phyloP scores from a whole-genome alignment of 1,140 invertebrate genomes.

The Sycophila sp. region DNA sequence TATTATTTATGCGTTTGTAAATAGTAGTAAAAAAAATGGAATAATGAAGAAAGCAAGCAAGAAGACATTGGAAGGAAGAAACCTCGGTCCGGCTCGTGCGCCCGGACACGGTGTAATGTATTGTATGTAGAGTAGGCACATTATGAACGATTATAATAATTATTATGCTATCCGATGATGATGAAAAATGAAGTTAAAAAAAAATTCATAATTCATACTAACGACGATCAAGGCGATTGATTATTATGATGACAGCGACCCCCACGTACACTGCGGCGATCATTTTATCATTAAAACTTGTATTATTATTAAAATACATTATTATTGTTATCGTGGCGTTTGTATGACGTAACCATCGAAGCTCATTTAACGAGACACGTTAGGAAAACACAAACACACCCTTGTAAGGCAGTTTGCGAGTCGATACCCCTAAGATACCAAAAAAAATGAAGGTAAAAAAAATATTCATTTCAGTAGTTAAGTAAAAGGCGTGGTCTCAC shows the following conservation, averaged over 20 bases:
- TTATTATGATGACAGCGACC: slow-evolving; percentile 47
- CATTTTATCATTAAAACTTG: slow-evolving; percentile 35
- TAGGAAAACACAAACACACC: slow-evolving; percentile 1
- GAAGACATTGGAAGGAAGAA: slow-evolving; percentile 31
- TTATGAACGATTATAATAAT: slow-evolving; percentile 57
- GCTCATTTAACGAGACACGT: slow-evolving; percentile 48
- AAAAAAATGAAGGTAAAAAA: too few species aligned
- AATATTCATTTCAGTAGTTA: too few species aligned
- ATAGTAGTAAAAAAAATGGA: slow-evolving; percentile 61
- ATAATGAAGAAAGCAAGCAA: too few species aligned
- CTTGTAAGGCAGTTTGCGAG: background rate
- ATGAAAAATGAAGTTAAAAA: slow-evolving; percentile 2
- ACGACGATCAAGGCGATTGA: slow-evolving; percentile 52
- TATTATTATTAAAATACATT: slow-evolving; percentile 38
- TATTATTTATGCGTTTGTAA: slow-evolving; percentile 68
- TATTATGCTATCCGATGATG: slow-evolving; percentile 49
- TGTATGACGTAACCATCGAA: slow-evolving; percentile 54
- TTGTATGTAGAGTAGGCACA: slow-evolving; percentile 66
- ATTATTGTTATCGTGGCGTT: slow-evolving; percentile 65
- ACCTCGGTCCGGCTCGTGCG: slow-evolving; percentile 37
- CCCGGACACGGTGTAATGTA: slow-evolving; percentile 63
- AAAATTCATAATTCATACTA: slow-evolving; percentile 55
- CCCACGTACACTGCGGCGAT: slow-evolving; percentile 33
- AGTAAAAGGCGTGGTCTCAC: background rate
- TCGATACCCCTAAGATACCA: too few species aligned